phyloP scores from a whole-genome alignment of 2,113 vertebrate species.

The Cynopterus brachyotis region DNA sequence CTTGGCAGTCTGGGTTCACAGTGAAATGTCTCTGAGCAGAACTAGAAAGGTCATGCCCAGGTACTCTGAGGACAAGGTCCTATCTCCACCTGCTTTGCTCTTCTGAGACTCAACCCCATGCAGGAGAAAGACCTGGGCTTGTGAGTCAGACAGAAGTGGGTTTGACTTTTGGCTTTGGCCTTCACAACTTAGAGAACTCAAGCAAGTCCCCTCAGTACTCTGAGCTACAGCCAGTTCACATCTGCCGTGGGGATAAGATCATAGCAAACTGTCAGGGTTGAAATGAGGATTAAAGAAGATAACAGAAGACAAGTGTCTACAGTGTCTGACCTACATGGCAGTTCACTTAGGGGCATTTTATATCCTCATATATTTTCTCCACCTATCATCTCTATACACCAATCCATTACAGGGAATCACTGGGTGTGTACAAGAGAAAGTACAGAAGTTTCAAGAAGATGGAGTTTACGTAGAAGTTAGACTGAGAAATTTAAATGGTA shows the following conservation, averaged over 20 bases:
- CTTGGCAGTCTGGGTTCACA: background rate
- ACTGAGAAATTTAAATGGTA: background rate
- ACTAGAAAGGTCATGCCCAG: background rate
- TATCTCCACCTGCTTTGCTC: background rate
- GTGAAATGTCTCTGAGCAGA: background rate
- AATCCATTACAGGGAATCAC: background rate
- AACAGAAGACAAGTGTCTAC: background rate
- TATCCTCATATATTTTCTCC: background rate
- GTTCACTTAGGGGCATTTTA: background rate
- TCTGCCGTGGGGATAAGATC: fast-evolving
- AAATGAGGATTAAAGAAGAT: background rate
- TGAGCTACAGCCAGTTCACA: background rate
- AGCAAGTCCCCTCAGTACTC: background rate
- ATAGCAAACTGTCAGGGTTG: background rate
- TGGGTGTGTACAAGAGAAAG: background rate
- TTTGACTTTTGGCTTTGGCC: background rate
- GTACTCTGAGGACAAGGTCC: background rate
- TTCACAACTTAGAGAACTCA: background rate
- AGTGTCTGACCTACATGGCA: fast-evolving
- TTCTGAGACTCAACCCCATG: background rate
- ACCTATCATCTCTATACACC: background rate
- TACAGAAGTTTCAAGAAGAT: background rate
- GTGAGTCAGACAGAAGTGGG: background rate
- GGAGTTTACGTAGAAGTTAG: background rate
- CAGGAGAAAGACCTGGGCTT: background rate